These are phyloP conservation scores for Zaprionus obscuricornis DNA, from an alignment of 2,888 invertebrate genomes.

Conservation along the genomic window DNA sequence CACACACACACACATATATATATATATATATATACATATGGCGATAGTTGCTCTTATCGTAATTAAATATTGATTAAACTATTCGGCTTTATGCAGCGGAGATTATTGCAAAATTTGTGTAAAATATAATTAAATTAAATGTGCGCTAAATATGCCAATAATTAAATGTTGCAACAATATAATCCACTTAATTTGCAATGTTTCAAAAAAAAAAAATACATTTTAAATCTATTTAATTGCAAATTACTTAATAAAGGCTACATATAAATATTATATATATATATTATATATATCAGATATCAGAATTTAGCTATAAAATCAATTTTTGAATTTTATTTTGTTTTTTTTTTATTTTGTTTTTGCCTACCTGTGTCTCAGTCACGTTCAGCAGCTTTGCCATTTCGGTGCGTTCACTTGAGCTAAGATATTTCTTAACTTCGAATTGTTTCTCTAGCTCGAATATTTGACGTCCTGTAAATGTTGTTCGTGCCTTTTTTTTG, in stretches of 20 bases:
- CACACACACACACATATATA: neutral
- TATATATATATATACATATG: no score
- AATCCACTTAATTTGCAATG: slow-evolving; percentile 4
- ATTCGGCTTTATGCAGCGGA: slow-evolving; percentile 4
- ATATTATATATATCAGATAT: no score
- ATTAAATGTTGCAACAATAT: slow-evolving; percentile 10
- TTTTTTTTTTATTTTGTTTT: no score
- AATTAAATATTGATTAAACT: slow-evolving; percentile 21
- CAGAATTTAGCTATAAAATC: slow-evolving; percentile 9
- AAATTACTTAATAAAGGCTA: neutral
- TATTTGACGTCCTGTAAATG: slow-evolving; percentile 97
- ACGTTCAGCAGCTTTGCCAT: slow-evolving; percentile 97
- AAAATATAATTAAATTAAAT: slow-evolving; percentile 20
- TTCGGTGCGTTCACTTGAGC: slow-evolving; percentile 96
- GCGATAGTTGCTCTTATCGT: no score
- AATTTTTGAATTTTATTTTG: no score
- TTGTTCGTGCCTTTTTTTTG: slow-evolving; percentile 95
- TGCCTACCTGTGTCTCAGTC: slow-evolving; percentile 97
- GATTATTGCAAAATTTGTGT: slow-evolving; percentile 8
- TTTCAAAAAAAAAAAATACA: neutral
- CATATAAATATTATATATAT: no score
- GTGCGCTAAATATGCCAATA: slow-evolving; percentile 4
- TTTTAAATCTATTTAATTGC: neutral
- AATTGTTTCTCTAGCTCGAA: slow-evolving; percentile 98
- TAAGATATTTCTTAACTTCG: slow-evolving; percentile 97